Conservation (phyloP, 35 echinoderm and acorn worm species). For the Acanthaster planci region DNA sequence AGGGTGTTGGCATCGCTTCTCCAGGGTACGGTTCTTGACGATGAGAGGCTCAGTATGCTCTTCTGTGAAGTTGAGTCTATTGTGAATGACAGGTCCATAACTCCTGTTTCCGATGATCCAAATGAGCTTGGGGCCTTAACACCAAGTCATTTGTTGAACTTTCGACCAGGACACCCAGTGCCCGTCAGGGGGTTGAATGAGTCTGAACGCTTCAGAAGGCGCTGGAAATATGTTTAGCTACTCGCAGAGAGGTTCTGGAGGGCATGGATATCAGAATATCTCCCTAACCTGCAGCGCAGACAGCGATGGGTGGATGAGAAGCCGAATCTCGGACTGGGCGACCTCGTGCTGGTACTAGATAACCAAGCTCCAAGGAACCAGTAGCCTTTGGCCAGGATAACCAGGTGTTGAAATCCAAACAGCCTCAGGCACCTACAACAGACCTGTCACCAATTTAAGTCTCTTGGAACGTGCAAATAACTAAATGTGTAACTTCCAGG, state of each 20-base stretch:
- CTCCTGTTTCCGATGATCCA: slow-evolving; percentile 20
- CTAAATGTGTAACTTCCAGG: too few relatives aligned
- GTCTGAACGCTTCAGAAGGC: slow-evolving; percentile 23
- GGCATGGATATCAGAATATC: slow-evolving; percentile 48
- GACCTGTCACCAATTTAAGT: too few relatives aligned
- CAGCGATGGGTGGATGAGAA: slow-evolving; percentile 39
- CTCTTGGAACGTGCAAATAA: too few relatives aligned
- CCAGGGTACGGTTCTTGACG: slow-evolving; percentile 30
- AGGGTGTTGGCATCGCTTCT: slow-evolving; percentile 13
- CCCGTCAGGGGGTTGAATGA: slow-evolving; percentile 23
- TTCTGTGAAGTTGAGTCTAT: slow-evolving; percentile 64
- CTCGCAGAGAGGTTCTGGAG: slow-evolving; percentile 54
- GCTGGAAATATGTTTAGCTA: slow-evolving; percentile 59
- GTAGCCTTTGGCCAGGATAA: slow-evolving; percentile 28
- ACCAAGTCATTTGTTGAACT: too few relatives aligned
- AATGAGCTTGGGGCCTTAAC: not conserved
- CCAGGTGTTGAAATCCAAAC: too few relatives aligned
- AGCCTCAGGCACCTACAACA: too few relatives aligned
- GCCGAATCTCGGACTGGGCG: slow-evolving; percentile 40
- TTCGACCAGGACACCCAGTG: not conserved
- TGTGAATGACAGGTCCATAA: slow-evolving; percentile 56
- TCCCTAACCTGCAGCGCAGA: slow-evolving; percentile 44
- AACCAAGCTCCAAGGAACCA: slow-evolving; percentile 33
- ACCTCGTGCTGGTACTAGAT: slow-evolving; percentile 61
- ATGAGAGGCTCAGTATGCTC: slow-evolving; percentile 44